These are phyloP conservation scores for Malacoctenus gilli DNA, from an alignment of 2,797 vertebrate genomes.

Conservation along the genomic window DNA sequence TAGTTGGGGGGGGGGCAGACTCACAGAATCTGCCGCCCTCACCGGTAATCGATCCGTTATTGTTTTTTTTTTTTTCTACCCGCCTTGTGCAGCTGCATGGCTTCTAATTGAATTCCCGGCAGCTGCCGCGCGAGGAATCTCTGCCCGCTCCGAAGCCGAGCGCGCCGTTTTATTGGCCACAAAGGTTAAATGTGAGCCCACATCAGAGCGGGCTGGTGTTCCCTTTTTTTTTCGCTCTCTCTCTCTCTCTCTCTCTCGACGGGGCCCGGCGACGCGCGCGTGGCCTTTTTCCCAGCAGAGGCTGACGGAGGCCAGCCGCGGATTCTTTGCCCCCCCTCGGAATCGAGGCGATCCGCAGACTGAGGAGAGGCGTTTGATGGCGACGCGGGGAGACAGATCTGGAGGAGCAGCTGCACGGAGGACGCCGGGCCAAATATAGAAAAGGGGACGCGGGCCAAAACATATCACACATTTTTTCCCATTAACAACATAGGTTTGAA, in stretches of 20 bases:
- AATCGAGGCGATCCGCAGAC: conserved; percentile 56
- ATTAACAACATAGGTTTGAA: conserved; percentile 83
- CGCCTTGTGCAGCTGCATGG: conserved; percentile 68
- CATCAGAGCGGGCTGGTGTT: conserved; percentile 29
- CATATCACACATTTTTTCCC: conserved; percentile 85
- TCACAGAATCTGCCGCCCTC: conserved; percentile 26
- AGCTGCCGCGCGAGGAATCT: conserved; percentile 63
- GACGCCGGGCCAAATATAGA: conserved; percentile 79
- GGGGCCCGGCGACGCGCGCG: conserved; percentile 9
- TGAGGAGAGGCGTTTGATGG: conserved; percentile 72
- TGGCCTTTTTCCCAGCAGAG: conserved; percentile 30
- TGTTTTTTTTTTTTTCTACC: conserved; percentile 36
- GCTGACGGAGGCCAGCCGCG: conserved; percentile 27
- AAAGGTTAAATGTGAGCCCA: conserved; percentile 14
- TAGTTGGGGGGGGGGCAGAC: conserved; percentile 13
- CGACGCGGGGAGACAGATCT: conserved; percentile 72
- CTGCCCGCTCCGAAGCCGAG: conserved; percentile 39
- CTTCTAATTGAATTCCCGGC: conserved; percentile 71
- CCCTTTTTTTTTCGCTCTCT: no score
- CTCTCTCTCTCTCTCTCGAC: no score
- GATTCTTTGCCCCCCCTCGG: conserved; percentile 34
- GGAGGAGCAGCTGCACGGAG: conserved; percentile 77
- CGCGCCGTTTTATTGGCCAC: conserved; percentile 15
- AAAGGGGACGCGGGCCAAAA: conserved; percentile 77
- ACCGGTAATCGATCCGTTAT: conserved; percentile 49